These are phyloP conservation scores for Branchipolynoe longqiensis DNA, from an alignment of 2,888 invertebrate species.

Conservation along the genomic window DNA sequence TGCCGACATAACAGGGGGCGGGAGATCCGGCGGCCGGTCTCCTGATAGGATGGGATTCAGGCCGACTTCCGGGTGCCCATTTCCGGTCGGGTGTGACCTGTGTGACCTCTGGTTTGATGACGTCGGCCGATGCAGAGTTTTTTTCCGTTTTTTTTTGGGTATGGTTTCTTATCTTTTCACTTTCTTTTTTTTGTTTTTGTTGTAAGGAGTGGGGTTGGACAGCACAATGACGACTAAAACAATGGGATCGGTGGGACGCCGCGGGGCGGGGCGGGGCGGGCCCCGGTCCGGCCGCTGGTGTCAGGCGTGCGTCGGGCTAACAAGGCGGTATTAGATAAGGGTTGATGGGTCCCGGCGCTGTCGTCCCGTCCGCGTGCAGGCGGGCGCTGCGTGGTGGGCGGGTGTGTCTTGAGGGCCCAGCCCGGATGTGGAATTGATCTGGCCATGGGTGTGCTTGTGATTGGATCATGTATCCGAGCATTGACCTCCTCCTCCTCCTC, in stretches of 20 bases:
- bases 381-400: neutral
- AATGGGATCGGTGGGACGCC: neutral
- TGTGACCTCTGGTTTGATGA: conserved; percentile 24
- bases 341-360: conserved; percentile 7
- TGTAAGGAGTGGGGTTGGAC: too few relatives aligned
- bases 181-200: too few relatives aligned
- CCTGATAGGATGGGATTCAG: conserved; percentile 45
- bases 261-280: neutral
- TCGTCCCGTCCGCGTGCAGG: neutral
- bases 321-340: conserved; percentile 31
- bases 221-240: conserved; percentile 26
- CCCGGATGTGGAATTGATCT: too few relatives aligned
- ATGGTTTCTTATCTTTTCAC: too few relatives aligned
- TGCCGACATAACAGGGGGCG: conserved; percentile 38
- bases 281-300: neutral
- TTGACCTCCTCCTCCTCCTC: neutral
- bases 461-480: too few relatives aligned
- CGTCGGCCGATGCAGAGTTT: neutral
- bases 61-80: conserved; percentile 45
- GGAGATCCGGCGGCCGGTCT: conserved; percentile 9
- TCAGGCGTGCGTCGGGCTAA: conserved; percentile 22
- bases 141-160: too few relatives aligned
- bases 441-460: too few relatives aligned
- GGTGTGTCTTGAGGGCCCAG: conserved; percentile 2
- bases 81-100: conserved; percentile 26